A percentile compares a stretch with the other conserved stretches of the same genome.
Conservation (phyloP, 2,113 vertebrate species). For the Pogona vitticeps region DNA sequence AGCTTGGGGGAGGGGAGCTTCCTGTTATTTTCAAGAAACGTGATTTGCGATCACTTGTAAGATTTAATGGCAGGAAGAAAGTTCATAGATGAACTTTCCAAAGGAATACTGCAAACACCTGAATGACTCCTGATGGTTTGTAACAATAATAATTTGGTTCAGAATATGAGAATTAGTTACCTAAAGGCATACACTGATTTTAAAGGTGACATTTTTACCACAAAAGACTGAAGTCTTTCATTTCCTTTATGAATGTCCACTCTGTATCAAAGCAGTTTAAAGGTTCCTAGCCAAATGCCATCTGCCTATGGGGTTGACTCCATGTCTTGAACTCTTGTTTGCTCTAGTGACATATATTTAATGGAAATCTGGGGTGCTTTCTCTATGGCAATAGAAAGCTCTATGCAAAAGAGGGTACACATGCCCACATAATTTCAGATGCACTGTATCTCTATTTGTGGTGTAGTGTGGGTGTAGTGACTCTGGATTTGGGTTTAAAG, state of each 20-base stretch:
- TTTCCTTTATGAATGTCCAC: slow-evolving; percentile 2
- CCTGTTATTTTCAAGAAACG: background rate
- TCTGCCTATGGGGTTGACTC: background rate
- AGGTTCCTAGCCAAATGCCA: slow-evolving; percentile 21
- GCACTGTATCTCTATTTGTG: too few species aligned
- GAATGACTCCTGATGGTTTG: background rate
- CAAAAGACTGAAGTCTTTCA: background rate
- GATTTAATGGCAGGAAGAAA: background rate
- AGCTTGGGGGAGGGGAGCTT: background rate
- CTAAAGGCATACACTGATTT: background rate
- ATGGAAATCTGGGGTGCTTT: background rate
- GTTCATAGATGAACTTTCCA: background rate
- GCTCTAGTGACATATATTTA: slow-evolving; percentile 8
- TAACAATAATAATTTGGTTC: background rate
- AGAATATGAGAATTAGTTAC: background rate
- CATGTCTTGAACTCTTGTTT: slow-evolving; percentile 3
- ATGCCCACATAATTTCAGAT: background rate
- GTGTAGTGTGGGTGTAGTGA: too few species aligned
- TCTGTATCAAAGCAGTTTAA: background rate
- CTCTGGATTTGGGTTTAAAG: too few species aligned
- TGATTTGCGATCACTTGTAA: background rate
- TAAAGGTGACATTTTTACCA: background rate
- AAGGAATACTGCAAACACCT: background rate
- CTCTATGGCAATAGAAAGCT: background rate
- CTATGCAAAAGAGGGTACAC: background rate